Conservation (phyloP, 2,888 invertebrate genomes). For the Tipula helvola region DNA sequence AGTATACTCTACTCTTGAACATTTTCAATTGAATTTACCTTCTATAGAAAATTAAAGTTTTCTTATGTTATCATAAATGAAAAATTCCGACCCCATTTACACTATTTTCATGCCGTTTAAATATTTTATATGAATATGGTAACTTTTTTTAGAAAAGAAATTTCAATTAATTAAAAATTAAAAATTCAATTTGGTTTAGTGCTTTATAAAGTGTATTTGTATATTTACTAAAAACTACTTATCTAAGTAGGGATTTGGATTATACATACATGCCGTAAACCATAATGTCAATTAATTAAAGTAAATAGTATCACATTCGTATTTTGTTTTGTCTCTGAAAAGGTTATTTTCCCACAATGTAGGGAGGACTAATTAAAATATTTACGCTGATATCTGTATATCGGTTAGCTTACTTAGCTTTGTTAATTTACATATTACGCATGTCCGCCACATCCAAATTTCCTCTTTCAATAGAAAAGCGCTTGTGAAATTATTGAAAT, state of each 20-base stretch:
- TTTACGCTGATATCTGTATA: too few species aligned
- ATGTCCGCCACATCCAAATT: too few species aligned
- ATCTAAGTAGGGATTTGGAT: neutral
- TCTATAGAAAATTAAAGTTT: neutral
- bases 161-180: neutral
- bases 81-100: neutral
- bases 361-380: too few species aligned
- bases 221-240: neutral
- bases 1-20: neutral
- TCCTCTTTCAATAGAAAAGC: too few species aligned
- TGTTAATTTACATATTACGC: too few species aligned
- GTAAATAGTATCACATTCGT: neutral
- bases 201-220: neutral
- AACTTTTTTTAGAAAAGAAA: neutral
- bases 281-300: neutral
- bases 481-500: too few species aligned
- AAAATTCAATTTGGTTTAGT: neutral
- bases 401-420: too few species aligned
- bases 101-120: neutral
- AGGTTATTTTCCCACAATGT: neutral
- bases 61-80: neutral
- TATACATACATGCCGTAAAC: neutral
- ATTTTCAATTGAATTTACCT: neutral
- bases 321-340: neutral
- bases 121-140: neutral